A percentile compares a stretch with the other conserved stretches of the same genome.
Conservation (phyloP, 64 coral and sea anemone species). For the Cladopsammia gracilis region DNA sequence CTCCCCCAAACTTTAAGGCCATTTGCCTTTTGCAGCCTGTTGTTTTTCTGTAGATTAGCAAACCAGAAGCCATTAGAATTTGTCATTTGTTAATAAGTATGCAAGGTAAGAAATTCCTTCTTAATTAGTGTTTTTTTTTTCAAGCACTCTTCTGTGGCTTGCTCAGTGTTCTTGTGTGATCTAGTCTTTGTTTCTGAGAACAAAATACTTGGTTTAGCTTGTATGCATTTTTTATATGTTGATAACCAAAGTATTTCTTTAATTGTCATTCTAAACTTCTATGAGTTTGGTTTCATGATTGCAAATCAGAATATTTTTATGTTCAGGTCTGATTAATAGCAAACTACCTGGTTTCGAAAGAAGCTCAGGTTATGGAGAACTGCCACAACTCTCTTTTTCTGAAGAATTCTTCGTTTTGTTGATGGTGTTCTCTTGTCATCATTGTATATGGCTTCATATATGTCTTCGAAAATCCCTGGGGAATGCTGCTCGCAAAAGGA, state of each 20-base stretch:
- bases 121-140: no score
- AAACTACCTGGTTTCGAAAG: constrained; percentile 44
- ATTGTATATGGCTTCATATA: constrained; percentile 19
- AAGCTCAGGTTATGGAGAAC: constrained; percentile 37
- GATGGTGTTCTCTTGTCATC: constrained; percentile 18
- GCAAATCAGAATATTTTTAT: neutral
- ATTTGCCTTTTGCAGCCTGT: neutral
- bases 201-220: no score
- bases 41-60: neutral
- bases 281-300: neutral
- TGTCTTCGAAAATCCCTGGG: constrained; percentile 10
- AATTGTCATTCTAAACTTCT: neutral
- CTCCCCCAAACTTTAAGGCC: neutral
- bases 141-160: no score
- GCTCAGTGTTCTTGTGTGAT: no score
- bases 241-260: no score
- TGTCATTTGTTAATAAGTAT: neutral
- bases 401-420: constrained; percentile 30
- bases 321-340: neutral
- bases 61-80: neutral
- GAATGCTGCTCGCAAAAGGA: neutral
- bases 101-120: neutral
- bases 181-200: no score
- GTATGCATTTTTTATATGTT: no score
- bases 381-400: constrained; percentile 28